Percentiles rank a stretch among this genome's conserved stretches.
phyloP scores from a whole-genome alignment of 1,140 invertebrate genomes.

The Trialeurodes vaporariorum region DNA sequence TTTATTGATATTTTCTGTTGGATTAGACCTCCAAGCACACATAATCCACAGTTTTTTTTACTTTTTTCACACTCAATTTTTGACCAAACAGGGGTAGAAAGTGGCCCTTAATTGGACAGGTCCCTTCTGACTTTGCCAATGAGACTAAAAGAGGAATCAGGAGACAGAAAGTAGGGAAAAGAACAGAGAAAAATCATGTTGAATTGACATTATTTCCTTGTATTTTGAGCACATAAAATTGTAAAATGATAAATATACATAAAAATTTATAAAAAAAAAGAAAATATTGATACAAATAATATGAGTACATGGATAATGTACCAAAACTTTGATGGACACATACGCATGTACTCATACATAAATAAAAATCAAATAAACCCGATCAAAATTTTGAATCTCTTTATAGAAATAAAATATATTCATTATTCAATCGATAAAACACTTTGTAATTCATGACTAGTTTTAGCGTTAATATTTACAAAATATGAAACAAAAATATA shows the following conservation, averaged over 20 bases:
- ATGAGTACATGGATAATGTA: not conserved
- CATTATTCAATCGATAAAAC: not conserved
- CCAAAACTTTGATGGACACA: not conserved
- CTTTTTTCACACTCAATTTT: too few relatives aligned
- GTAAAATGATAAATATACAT: not conserved
- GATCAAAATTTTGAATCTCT: not conserved
- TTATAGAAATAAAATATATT: not conserved
- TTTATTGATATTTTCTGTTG: too few relatives aligned
- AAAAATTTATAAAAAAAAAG: not conserved
- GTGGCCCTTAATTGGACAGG: too few relatives aligned
- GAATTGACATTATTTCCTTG: not conserved
- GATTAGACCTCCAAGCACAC: too few relatives aligned
- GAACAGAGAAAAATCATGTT: too few relatives aligned
- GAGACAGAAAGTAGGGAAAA: too few relatives aligned
- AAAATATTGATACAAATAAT: not conserved
- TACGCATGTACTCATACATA: not conserved
- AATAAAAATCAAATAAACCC: not conserved
- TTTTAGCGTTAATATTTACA: not conserved
- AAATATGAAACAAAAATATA: not conserved
- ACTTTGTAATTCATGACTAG: not conserved
- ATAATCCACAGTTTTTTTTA: too few relatives aligned
- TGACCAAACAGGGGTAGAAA: too few relatives aligned
- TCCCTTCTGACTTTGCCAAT: too few relatives aligned
- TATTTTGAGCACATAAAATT: not conserved
- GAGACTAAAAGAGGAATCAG: too few relatives aligned